A percentile compares a stretch with the other conserved stretches of the same genome.
These are phyloP conservation scores for Oryzias celebensis DNA, from an alignment of 2,113 vertebrate species.

Conservation along the genomic window DNA sequence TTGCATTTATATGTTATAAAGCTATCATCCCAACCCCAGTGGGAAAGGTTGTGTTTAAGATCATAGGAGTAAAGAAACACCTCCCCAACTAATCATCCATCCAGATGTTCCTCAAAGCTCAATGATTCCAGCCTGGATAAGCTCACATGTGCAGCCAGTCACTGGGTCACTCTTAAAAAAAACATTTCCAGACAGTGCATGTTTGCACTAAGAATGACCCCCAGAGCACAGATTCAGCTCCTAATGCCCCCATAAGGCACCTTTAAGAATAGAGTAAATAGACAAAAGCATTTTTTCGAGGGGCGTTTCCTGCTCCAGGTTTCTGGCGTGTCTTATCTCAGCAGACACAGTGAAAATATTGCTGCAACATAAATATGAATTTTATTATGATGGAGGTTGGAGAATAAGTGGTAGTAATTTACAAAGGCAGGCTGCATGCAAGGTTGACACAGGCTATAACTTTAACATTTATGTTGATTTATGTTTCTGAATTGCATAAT, in stretches of 20 bases:
- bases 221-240: background rate
- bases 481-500: too few species aligned
- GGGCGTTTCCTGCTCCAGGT: background rate
- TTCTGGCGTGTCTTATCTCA: slow-evolving; percentile 33
- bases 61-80: slow-evolving; percentile 26
- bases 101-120: slow-evolving; percentile 47
- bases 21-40: too few species aligned
- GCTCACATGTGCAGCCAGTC: slow-evolving; percentile 50
- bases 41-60: slow-evolving; percentile 15
- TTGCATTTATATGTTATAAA: too few species aligned
- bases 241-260: slow-evolving; percentile 9
- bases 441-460: background rate
- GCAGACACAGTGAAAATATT: slow-evolving; percentile 47
- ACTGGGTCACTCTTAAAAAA: slow-evolving; percentile 43
- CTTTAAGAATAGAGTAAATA: too few species aligned
- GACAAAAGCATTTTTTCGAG: background rate
- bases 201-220: slow-evolving; percentile 53
- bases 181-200: slow-evolving; percentile 55
- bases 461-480: too few species aligned
- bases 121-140: slow-evolving; percentile 46
- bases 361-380: slow-evolving; percentile 30
- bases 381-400: background rate
- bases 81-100: slow-evolving; percentile 34
- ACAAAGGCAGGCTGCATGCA: slow-evolving; percentile 27
- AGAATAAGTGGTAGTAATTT: slow-evolving; percentile 40